Evolutionary conservation across 2,113 vertebrate genomes (phyloP), one percentile per base, ranked within the genome.

Genomic region (Dicrurus megarhynchus): DNA sequence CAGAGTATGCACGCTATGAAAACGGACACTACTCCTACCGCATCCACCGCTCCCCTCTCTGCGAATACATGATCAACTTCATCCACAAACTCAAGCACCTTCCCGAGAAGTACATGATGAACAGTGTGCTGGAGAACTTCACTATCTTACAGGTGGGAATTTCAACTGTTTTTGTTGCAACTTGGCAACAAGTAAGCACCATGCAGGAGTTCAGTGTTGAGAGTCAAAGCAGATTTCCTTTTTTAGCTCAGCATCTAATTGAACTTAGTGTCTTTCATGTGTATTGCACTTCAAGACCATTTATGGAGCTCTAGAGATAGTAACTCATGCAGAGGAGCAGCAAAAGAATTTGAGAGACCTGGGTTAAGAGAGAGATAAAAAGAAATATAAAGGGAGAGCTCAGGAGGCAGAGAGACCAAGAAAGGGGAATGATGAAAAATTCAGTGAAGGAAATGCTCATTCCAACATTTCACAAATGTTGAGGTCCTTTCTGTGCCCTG

Each of bases 21-120:
- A 99, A 98, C 0, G 99, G 99, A 26, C 98, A 98, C 97, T 99
- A 99, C 23, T 97, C 98, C 41, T 99, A 99, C 92, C 98, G 99
- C 80, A 99, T 99, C 95, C 99, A 99, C 91, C 98, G 99, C 53
- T 99, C 99, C 20, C 99, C 99, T 2, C 98, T 99, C 84, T 99
- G 99, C 26, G 99, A 99, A 94, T 99, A 99, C 96, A 99, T 99
- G 99, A 98, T 99, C 96, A 99, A 99, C 97, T 99, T 99, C 96
- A 99, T 99, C 95, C 99, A 99, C 90, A 99, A 99, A 96, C 98
- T 99, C 78, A 99, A 99, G 97, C 99, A 99, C 92, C 98, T 99
- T 91, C 99, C 99, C 0, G 99, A 99, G 98, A 99, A 99, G 94
- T 99, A 99, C 93, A 99, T 99, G 99, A 99, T 99, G 99, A 99